Conservation (phyloP, 1,140 invertebrate genomes). For the Penaeus japonicus region DNA sequence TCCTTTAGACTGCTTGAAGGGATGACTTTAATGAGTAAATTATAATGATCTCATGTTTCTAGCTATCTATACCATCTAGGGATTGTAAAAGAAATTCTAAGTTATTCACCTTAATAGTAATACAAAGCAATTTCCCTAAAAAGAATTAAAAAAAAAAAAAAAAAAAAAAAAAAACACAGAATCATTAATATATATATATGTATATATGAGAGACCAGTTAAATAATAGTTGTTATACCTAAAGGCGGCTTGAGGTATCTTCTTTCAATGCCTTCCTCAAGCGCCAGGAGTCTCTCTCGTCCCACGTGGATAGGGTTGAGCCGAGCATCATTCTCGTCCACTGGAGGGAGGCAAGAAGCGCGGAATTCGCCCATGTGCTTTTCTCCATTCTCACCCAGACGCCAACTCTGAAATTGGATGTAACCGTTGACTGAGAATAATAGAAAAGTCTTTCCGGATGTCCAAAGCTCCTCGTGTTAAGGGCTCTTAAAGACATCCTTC, state of each 20-base stretch:
- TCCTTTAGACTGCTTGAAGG: too few species aligned
- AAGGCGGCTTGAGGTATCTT: constrained; percentile 90
- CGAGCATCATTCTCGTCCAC: constrained; percentile 20
- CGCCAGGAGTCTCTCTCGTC: constrained; percentile 79
- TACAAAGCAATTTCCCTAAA: too few species aligned
- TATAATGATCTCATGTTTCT: too few species aligned
- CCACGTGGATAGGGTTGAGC: constrained; percentile 74
- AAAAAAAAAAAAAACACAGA: neutral
- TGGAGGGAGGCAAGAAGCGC: constrained; percentile 41
- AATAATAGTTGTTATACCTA: constrained; percentile 69
- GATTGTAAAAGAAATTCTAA: too few species aligned
- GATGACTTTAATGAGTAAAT: too few species aligned
- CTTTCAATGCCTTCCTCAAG: constrained; percentile 91
- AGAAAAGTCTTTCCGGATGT: neutral
- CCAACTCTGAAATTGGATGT: constrained; percentile 35
- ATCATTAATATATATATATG: neutral
- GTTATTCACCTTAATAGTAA: too few species aligned
- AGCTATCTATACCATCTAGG: too few species aligned
- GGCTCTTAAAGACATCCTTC: too few species aligned
- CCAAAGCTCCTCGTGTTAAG: neutral
- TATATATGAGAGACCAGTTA: neutral
- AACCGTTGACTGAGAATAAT: neutral
- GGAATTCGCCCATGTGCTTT: constrained; percentile 42
- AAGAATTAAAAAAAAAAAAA: too few species aligned
- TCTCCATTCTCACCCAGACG: constrained; percentile 48